phyloP scores from a whole-genome alignment of 2,797 vertebrate species.

The Takifugu ocellatus region DNA sequence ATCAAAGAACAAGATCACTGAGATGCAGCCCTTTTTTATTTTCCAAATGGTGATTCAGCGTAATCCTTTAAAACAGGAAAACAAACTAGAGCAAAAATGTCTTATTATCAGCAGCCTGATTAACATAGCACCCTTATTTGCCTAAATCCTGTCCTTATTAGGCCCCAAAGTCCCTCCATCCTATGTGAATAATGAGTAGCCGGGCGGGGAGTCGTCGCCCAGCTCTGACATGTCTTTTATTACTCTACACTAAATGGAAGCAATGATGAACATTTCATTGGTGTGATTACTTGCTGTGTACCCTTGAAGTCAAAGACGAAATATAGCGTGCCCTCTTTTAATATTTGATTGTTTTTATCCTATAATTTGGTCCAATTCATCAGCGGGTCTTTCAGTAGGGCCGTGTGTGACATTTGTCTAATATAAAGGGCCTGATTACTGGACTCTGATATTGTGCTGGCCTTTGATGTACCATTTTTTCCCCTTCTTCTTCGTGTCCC shows the following conservation, averaged over 20 bases:
- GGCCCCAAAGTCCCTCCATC: constrained; percentile 64
- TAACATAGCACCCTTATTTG: constrained; percentile 78
- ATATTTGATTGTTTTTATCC: constrained; percentile 82
- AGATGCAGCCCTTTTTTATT: constrained; percentile 34
- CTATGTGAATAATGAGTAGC: constrained; percentile 72
- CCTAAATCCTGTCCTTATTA: constrained; percentile 76
- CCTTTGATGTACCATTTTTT: constrained; percentile 74
- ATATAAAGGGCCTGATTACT: constrained; percentile 70
- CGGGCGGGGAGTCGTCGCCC: constrained; percentile 53
- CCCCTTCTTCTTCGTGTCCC: constrained; percentile 48
- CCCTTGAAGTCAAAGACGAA: constrained; percentile 76
- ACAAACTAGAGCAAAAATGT: constrained; percentile 74
- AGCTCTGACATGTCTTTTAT: constrained; percentile 78
- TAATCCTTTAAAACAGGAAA: constrained; percentile 65
- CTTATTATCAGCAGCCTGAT: constrained; percentile 73
- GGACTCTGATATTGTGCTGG: constrained; percentile 61
- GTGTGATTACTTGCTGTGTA: constrained; percentile 69
- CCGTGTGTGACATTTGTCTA: constrained; percentile 71
- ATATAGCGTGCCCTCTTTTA: constrained; percentile 77
- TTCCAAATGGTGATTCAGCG: constrained; percentile 52
- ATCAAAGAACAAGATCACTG: constrained; percentile 64
- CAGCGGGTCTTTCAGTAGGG: constrained; percentile 74
- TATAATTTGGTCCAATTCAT: constrained; percentile 83
- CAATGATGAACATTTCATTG: constrained; percentile 77
- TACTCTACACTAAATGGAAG: constrained; percentile 80